A percentile compares a stretch with the other conserved stretches of the same genome.
Evolutionary conservation across 2,113 vertebrate genomes (phyloP).

Genomic region (Solenodon paradoxus): DNA sequence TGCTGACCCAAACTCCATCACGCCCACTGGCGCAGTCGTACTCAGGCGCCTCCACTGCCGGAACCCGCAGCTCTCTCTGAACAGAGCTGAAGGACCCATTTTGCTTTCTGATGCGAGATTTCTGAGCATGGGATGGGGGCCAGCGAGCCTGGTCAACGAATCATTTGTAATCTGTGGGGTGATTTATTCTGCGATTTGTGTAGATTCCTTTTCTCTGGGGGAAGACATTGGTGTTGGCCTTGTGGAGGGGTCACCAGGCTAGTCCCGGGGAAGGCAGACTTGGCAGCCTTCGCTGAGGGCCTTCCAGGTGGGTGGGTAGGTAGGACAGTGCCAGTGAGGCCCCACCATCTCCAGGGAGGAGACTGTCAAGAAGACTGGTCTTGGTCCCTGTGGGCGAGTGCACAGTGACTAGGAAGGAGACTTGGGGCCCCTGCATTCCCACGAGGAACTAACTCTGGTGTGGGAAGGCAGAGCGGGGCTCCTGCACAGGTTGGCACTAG

Average conservation of each 20-base stretch:
- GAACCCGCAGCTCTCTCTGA: neutral
- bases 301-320: neutral
- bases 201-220: neutral
- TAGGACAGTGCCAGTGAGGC: neutral
- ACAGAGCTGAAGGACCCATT: neutral
- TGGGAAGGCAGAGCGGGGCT: neutral
- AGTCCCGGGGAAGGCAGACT: neutral
- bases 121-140: neutral
- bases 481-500: neutral
- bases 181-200: neutral
- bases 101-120: conserved; percentile 27
- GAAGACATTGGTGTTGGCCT: neutral
- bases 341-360: neutral
- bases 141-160: neutral
- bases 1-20: neutral
- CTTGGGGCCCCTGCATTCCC: neutral
- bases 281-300: neutral
- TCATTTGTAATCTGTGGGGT: neutral
- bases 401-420: neutral
- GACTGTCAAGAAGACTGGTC: neutral
- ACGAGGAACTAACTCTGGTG: neutral
- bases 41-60: neutral
- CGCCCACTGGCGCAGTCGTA: neutral
- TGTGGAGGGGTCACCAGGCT: neutral
- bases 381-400: neutral